Conservation (phyloP, 2,797 vertebrate genomes). For the Bucorvus abyssinicus region DNA sequence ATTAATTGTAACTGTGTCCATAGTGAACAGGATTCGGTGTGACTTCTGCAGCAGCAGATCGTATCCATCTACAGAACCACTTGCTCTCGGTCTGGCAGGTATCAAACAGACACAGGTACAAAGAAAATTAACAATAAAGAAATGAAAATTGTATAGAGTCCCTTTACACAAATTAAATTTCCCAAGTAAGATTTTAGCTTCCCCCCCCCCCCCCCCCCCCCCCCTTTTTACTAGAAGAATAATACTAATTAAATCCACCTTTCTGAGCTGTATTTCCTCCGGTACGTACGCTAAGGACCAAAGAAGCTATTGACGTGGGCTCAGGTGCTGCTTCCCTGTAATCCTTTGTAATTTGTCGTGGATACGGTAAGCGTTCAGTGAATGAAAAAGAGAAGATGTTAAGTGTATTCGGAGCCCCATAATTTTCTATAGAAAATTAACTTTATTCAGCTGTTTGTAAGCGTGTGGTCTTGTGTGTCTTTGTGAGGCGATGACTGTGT, state of each 20-base stretch:
- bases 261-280: background rate
- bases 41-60: background rate
- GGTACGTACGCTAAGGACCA: background rate
- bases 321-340: background rate
- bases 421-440: background rate
- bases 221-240: background rate
- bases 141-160: background rate
- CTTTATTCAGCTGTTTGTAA: background rate
- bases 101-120: background rate
- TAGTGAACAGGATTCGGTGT: background rate
- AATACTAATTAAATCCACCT: background rate
- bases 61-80: background rate
- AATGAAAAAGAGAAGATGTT: background rate
- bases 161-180: background rate
- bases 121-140: background rate
- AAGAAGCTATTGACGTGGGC: background rate
- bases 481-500: background rate
- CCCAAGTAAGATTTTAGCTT: background rate
- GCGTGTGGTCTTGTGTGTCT: background rate
- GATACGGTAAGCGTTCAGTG: background rate
- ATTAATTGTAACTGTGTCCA: background rate
- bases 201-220: fast-evolving
- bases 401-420: fast-evolving
- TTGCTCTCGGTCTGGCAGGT: background rate
- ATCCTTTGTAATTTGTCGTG: background rate